phyloP scores from a whole-genome alignment of 2,113 vertebrate genomes.

The Carassius gibelio region DNA sequence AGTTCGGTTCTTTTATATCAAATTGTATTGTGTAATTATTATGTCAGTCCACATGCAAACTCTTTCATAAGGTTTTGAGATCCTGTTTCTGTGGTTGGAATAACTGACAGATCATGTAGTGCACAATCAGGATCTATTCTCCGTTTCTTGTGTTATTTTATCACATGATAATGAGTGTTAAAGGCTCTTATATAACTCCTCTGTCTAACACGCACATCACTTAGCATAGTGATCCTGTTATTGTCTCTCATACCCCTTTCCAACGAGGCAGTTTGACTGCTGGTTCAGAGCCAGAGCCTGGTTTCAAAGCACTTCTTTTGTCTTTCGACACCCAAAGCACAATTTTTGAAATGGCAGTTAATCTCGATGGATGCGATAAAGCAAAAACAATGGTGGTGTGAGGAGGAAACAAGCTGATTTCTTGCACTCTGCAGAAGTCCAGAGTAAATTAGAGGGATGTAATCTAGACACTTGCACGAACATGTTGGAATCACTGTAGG shows the following conservation, averaged over 20 bases:
- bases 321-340: too few species aligned
- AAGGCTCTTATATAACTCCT: background rate
- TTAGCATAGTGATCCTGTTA: background rate
- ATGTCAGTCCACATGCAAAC: background rate
- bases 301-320: too few species aligned
- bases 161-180: background rate
- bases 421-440: too few species aligned
- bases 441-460: too few species aligned
- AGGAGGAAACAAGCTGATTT: too few species aligned
- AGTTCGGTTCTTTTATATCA: background rate
- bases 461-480: too few species aligned
- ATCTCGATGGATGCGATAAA: too few species aligned
- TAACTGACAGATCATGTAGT: background rate
- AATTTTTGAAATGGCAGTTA: too few species aligned
- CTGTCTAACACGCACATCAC: background rate
- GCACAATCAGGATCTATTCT: background rate
- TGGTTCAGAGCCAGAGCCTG: too few species aligned
- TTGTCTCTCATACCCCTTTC: background rate
- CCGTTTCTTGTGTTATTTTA: background rate
- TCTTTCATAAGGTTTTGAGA: background rate
- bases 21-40: background rate
- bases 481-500: too few species aligned
- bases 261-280: too few species aligned
- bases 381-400: too few species aligned
- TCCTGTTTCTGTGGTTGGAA: background rate